Evolutionary conservation across 2,888 invertebrate genomes (phyloP).

Genomic region (Euproctis similis): DNA sequence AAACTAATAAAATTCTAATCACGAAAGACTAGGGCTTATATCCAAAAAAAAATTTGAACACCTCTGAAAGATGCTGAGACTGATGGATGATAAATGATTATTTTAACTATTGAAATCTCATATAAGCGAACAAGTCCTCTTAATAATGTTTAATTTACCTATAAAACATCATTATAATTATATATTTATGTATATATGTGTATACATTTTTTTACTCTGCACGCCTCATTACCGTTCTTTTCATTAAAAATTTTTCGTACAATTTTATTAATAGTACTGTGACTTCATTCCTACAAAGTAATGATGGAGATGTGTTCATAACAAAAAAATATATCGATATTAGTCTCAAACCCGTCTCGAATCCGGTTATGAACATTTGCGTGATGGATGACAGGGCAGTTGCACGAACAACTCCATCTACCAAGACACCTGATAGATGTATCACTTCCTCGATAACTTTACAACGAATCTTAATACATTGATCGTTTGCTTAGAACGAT

Average conservation of each 20-base stretch:
- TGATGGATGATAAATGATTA: too few relatives aligned
- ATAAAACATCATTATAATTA: neutral
- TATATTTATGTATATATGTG: too few relatives aligned
- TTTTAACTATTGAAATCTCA: constrained; percentile 1
- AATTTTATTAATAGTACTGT: constrained; percentile 29
- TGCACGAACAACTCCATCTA: constrained; percentile 43
- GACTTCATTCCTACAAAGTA: constrained; percentile 35
- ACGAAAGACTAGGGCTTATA: too few relatives aligned
- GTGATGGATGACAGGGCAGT: constrained; percentile 66
- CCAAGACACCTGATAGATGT: constrained; percentile 21
- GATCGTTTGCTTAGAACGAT: constrained; percentile 14
- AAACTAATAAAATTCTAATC: too few relatives aligned
- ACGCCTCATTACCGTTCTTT: constrained; percentile 9
- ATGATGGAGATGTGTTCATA: constrained; percentile 44
- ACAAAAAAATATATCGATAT: constrained; percentile 42
- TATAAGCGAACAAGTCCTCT: neutral
- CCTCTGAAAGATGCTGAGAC: too few relatives aligned
- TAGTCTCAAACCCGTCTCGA: constrained; percentile 45
- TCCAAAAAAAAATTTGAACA: too few relatives aligned
- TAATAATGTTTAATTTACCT: neutral
- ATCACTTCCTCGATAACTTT: constrained; percentile 16
- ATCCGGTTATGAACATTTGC: constrained; percentile 66
- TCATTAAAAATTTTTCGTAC: constrained; percentile 9
- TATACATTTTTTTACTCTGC: constrained; percentile 2
- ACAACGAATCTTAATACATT: constrained; percentile 22